Evolutionary conservation across 2,113 vertebrate genomes (phyloP).

Genomic region (Corythornis cristatus): DNA sequence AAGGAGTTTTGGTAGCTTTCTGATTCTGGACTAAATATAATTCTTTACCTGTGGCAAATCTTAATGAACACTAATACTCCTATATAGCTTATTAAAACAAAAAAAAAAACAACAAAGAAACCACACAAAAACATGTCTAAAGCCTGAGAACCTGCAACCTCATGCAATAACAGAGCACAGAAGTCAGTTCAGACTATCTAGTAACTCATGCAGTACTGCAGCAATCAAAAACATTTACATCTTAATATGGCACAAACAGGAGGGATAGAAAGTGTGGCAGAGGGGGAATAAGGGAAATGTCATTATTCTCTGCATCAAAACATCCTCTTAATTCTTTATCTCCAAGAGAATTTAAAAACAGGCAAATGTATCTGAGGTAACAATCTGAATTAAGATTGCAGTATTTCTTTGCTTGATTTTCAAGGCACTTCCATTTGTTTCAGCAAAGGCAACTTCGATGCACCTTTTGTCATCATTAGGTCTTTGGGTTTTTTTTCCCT

Average conservation of each 20-base stretch:
- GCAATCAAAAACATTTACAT: background rate
- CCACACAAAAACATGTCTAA: background rate
- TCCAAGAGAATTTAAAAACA: background rate
- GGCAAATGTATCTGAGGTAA: background rate
- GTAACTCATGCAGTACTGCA: background rate
- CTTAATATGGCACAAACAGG: background rate
- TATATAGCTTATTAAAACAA: background rate
- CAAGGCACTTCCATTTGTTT: slow-evolving; percentile 37
- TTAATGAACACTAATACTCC: background rate
- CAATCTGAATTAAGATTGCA: background rate
- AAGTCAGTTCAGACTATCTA: background rate
- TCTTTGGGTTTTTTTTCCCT: background rate
- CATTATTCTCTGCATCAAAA: background rate
- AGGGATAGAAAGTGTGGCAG: background rate
- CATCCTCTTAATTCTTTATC: background rate
- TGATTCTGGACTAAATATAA: background rate
- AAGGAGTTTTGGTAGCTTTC: background rate
- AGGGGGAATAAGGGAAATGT: background rate
- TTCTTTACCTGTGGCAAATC: background rate
- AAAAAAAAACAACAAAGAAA: background rate
- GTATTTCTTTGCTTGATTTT: slow-evolving; percentile 5
- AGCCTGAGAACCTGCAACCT: background rate
- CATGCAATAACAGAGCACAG: background rate
- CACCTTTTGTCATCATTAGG: background rate
- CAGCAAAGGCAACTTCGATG: background rate